Evolutionary conservation across 2,888 invertebrate species (phyloP), one percentile per base, ranked within the genome.

Genomic region (Therioaphis trifolii): DNA sequence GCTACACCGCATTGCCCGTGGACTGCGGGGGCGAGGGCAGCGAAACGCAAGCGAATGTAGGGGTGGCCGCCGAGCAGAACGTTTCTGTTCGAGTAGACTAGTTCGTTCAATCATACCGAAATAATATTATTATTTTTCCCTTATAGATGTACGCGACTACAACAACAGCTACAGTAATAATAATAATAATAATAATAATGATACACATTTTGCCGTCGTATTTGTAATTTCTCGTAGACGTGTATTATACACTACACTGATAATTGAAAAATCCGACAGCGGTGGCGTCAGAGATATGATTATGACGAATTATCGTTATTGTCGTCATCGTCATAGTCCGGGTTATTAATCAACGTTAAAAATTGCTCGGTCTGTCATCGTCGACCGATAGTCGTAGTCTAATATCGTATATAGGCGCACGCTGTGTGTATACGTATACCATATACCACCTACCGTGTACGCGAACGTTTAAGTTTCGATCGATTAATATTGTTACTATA

Each of bases 271-370:
- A 63, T 35, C 72, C 2, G 72, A 72, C 72, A 72, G 72, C n/a
- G 14, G 12, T n/a, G 71, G 49, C 14, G 52, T 29, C 15, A 3
- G 4, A 24, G 40, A 29, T 14, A n/a, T 72, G 72, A 72, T 72
- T 49, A 72, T 72, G 72, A 72, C 72, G 52, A 72, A 72, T 72
- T 72, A 52, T 29, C 43, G 46, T 71, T 35, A 71, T 71, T 71
- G 40, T 68, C n/a, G n/a, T 27, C 24, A 24, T 40, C 29, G 29
- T 63, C 29, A 21, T 68, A n/a, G 40, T n/a, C 7, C 35, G 27
- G 46, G 71, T 46, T 71, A 71, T 71, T 71, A 71, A 71, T 71
- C 71, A 27, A 49, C 46, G 46, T 49, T 27, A 46, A 46, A 69
- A 71, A 71, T 46, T 43, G 46, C 27, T 46, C 27, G 69, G 46